Evolutionary conservation across 92 coral and sea anemone genomes (phyloP), one percentile per base, ranked within the genome.

Genomic region (Umimayanthus kanabou): DNA sequence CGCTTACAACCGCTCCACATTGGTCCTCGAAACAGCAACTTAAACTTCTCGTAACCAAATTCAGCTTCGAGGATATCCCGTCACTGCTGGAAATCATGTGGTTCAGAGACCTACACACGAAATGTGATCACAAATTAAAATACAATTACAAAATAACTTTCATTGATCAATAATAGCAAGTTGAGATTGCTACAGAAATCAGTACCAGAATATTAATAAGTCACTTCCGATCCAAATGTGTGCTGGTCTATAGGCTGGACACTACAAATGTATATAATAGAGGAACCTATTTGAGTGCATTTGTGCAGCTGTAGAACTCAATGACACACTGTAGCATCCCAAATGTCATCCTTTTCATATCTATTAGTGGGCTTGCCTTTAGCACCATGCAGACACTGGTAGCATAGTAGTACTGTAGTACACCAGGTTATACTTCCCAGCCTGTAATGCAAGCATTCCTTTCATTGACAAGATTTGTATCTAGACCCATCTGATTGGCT

Each of bases 331-430:
- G 45, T 25, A 79, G 2, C 82, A 79, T 79, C n/a, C 82, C 69
- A 79, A 79, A 79, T 79, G 82, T 69, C 69, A 79, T 79, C 82
- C 82, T 53, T 15, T 92, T 79, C 45, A 92, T 67, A 14, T 94
- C 93, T 7, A 92, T 82, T 26, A 90, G 85, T 40, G 0, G 95
- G 40, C 69, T 80, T 30, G 29, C 89, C 89, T 25, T 79, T 79
- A 40, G 61, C 78, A 55, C 85, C 85, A 39, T 39, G 70, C 43
- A 78, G 73, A 69, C 81, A 79, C 33, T 77, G 74, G 28, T 40
- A 40, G 79, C 89, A 78, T 30, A n/a, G n/a, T n/a, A n/a, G n/a
- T n/a, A n/a, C n/a, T n/a, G n/a, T 87, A 79, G 39, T 87, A 87
- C 7, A 78, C 66, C 9, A 87, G 70, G 26, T 87, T 87, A 9